Evolutionary conservation across 1,140 invertebrate genomes (phyloP).

Genomic region (Drosophila persimilis): DNA sequence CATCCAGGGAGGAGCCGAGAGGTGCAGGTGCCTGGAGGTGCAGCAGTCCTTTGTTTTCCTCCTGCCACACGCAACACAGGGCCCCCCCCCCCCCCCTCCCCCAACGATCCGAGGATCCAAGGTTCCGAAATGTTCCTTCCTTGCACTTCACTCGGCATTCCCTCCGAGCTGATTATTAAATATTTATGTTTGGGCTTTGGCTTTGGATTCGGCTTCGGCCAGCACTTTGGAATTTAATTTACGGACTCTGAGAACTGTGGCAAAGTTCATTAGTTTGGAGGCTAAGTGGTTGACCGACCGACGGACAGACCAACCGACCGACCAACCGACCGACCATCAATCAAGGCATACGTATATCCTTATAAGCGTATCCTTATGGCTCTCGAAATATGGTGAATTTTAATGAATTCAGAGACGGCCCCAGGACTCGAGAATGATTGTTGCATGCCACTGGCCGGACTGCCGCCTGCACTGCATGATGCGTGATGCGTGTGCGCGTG

Average conservation of each 20-base stretch:
- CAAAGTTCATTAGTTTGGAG: conserved; percentile 65
- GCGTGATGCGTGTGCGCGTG: conserved; percentile 7
- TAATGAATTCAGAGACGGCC: conserved; percentile 72
- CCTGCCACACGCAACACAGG: conserved; percentile 16
- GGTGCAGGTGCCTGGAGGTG: no score
- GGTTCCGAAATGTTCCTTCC: conserved; percentile 45
- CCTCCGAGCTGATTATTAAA: conserved; percentile 69
- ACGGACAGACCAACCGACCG: neutral
- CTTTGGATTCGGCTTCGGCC: conserved; percentile 2
- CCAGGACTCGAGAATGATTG: conserved; percentile 25
- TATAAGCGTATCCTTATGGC: neutral
- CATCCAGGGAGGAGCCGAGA: neutral
- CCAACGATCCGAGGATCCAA: neutral
- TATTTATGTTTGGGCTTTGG: conserved; percentile 55
- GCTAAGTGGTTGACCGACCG: conserved; percentile 49
- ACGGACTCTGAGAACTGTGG: conserved; percentile 46
- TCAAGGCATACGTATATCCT: no score
- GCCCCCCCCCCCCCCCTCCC: no score
- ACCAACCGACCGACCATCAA: conserved; percentile 11
- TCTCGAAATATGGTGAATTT: conserved; percentile 50
- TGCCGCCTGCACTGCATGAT: neutral
- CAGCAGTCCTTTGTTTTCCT: neutral
- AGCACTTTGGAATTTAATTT: conserved; percentile 71
- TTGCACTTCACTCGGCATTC: conserved; percentile 46
- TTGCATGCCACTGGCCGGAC: conserved; percentile 28